Evolutionary conservation across 53 echinoderm and acorn worm species (phyloP), one percentile per base, ranked within the genome.

Genomic region (Luidia sarsii): DNA sequence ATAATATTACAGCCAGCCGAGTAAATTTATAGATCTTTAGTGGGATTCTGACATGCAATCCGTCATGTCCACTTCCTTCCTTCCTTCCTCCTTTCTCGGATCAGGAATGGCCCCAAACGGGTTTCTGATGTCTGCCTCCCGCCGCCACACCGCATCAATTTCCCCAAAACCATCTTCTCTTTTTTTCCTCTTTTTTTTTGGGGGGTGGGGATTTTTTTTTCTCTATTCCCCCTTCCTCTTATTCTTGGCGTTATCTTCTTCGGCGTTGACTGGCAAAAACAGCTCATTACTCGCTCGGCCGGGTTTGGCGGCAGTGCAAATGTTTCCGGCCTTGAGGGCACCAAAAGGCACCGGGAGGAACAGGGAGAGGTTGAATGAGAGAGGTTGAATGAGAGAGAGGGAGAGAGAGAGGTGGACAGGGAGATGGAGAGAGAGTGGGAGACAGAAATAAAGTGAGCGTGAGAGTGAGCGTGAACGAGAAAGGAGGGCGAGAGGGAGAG

Each of bases 311-410:
- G 77, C 61, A 77, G 77, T 29, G 61, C 61, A 77, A 77, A 77
- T 77, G 77, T 77, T 77, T 77, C 77, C 77, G 77, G 77, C 77
- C 77, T 77, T 61, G 77, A 60, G 61, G 77, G 41, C n/a, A n/a
- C n/a, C n/a, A n/a, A n/a, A n/a, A n/a, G n/a, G n/a, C n/a, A n/a
- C n/a, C n/a, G n/a, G n/a, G n/a, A n/a, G n/a, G n/a, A n/a, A n/a
- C n/a, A n/a, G n/a, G n/a, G n/a, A n/a, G n/a, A n/a, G n/a, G n/a
- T n/a, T n/a, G n/a, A n/a, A n/a, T n/a, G n/a, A n/a, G n/a, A n/a
- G n/a, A n/a, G n/a, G n/a, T n/a, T n/a, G n/a, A n/a, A n/a, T n/a
- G n/a, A n/a, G n/a, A n/a, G n/a, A n/a, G n/a, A n/a, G n/a, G n/a
- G n/a, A n/a, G n/a, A n/a, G n/a, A n/a, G n/a, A n/a, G n/a, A n/a